Percentiles rank a stretch among this genome's conserved stretches.
Conservation (phyloP, 2,797 vertebrate genomes). For the Bovichtus diacanthus region DNA sequence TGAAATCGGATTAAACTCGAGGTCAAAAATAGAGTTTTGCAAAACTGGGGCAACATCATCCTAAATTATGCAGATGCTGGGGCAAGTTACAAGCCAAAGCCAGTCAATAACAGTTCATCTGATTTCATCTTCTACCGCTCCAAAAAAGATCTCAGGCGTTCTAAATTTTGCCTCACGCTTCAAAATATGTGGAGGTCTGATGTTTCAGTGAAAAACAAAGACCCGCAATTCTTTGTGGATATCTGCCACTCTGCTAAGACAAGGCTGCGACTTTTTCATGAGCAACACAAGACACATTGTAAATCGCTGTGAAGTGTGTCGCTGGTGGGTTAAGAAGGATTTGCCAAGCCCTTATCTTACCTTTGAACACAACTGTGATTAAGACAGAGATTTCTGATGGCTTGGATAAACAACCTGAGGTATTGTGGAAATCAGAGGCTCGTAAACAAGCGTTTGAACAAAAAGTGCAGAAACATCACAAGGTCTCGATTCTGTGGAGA, state of each 20-base stretch:
- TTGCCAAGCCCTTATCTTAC: slow-evolving; percentile 79
- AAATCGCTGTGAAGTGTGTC: slow-evolving; percentile 78
- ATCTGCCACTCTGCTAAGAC: slow-evolving; percentile 74
- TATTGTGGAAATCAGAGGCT: slow-evolving; percentile 62
- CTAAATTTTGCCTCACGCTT: slow-evolving; percentile 63
- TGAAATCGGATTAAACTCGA: slow-evolving; percentile 24
- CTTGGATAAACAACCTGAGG: slow-evolving; percentile 79
- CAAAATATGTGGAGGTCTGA: slow-evolving; percentile 50
- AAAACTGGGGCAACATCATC: slow-evolving; percentile 67
- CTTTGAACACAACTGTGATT: slow-evolving; percentile 81
- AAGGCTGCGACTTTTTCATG: slow-evolving; percentile 36
- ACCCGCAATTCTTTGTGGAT: slow-evolving; percentile 68
- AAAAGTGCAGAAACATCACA: slow-evolving; percentile 63
- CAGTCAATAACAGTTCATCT: slow-evolving; percentile 62
- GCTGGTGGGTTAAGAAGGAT: slow-evolving; percentile 78
- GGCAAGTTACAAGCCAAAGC: slow-evolving; percentile 56
- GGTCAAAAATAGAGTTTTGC: slow-evolving; percentile 61
- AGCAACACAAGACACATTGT: slow-evolving; percentile 57
- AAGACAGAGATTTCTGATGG: slow-evolving; percentile 76
- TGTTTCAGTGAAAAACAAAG: slow-evolving; percentile 62
- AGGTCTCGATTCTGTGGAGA: slow-evolving; percentile 60
- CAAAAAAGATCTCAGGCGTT: slow-evolving; percentile 60
- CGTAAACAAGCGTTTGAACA: slow-evolving; percentile 78
- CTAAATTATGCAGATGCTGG: slow-evolving; percentile 66
- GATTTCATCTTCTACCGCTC: slow-evolving; percentile 43